Conservation (phyloP, 2,113 vertebrate species). For the Acanthochromis polyacanthus region DNA sequence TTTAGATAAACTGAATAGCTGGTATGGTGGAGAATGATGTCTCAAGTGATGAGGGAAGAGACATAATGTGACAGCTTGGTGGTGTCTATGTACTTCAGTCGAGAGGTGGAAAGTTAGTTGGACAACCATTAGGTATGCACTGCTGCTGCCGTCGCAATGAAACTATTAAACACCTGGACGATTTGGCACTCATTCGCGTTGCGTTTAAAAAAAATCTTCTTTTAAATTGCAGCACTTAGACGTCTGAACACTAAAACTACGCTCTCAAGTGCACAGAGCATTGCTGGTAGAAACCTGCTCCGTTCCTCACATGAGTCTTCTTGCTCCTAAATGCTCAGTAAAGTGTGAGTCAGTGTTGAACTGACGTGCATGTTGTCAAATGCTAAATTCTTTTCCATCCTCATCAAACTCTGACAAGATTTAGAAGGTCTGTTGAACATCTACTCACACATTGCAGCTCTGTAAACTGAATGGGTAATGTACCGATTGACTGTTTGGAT, state of each 20-base stretch:
- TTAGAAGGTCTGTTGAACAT: constrained; percentile 21
- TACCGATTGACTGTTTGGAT: constrained; percentile 34
- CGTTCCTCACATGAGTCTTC: neutral
- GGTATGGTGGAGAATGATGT: neutral
- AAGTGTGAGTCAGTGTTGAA: neutral
- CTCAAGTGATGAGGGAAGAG: neutral
- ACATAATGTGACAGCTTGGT: constrained; percentile 13
- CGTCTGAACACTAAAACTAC: neutral
- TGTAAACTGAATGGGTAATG: constrained; percentile 50
- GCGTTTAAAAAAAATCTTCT: neutral
- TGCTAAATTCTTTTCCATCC: neutral
- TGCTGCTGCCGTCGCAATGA: neutral
- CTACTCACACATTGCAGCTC: constrained; percentile 24
- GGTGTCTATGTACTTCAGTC: neutral
- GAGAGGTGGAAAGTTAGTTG: neutral
- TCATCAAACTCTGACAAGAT: constrained; percentile 17
- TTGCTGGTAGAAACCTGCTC: neutral
- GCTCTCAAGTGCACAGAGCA: no score
- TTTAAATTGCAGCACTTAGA: neutral
- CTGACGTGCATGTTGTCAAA: neutral
- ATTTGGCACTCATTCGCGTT: constrained; percentile 8
- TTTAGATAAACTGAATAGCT: neutral
- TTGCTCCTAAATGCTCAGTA: neutral
- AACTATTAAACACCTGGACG: constrained; percentile 19
- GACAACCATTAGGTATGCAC: neutral